Evolutionary conservation across 2,113 vertebrate species (phyloP), one percentile per base, ranked within the genome.

Genomic region (Myanophis thanlyinensis): DNA sequence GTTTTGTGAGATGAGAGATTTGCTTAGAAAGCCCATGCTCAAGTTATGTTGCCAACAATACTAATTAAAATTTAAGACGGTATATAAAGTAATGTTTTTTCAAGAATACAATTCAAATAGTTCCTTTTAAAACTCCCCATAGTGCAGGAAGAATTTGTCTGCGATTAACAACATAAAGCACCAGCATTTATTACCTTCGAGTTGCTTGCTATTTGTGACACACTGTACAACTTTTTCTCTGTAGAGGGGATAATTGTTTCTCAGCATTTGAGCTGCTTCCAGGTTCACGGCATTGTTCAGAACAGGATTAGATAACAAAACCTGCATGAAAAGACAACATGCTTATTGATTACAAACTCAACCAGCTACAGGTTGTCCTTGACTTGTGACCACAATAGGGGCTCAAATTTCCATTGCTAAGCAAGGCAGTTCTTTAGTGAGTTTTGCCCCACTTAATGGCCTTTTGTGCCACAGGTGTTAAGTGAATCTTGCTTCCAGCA

Each of bases 241-340:
- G 2, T 94, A 97, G 2, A 44, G 9, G 62, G 27, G 15, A 35
- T 22, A 40, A 4, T 88, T 59, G 11, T 0, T 85, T 48, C 25
- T 30, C 91, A 96, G 22, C 30, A 94, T 87, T 67, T 93, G 48
- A 44, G 94, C 94, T 56, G 95, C 92, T 1, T 96, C 95, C 40
- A 47, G 0, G 25, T 95, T 97, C 35, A 93, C 95, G 80, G 95
- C 48, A 11, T 97, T 96, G 93, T 96, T 92, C 93, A 93, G 3
- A 9, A 62, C 54, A 40, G 96, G 94, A 12, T 97, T 96, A 92
- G 97, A 97, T 94, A 97, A 89, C 95, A 96, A 89, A 90, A 94
- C 95, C 97, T 97, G 10, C 30, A 93, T 30, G n/a, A 93, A 94
- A 89, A 91, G 0, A 73, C 49, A 95, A 73, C 49, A 95, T 25